A percentile compares a stretch with the other conserved stretches of the same genome.
Conservation (phyloP, 2,797 vertebrate species). For the Triplophysa bombifrons region DNA sequence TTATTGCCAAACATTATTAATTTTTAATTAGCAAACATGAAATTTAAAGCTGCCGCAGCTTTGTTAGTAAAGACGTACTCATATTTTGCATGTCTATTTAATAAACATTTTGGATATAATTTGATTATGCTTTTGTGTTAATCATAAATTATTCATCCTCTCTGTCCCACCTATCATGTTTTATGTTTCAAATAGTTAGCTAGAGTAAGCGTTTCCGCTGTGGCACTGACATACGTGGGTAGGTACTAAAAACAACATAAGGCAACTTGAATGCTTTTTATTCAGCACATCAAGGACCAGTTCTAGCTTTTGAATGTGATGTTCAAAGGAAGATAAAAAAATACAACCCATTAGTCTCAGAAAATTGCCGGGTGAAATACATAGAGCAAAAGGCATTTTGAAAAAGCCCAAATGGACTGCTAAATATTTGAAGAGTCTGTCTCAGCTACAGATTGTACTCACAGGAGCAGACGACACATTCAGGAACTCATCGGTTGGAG, state of each 20-base stretch:
- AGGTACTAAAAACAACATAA: background rate
- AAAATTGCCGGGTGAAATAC: background rate
- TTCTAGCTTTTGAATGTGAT: background rate
- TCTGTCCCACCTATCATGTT: background rate
- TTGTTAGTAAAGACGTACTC: background rate
- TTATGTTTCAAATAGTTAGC: background rate
- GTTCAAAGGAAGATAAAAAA: background rate
- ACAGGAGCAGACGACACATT: background rate
- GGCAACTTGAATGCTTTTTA: background rate
- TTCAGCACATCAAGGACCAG: background rate
- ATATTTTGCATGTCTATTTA: background rate
- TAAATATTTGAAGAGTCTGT: conserved; percentile 5
- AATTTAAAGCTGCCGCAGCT: background rate
- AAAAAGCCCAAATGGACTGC: background rate
- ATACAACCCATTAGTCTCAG: background rate
- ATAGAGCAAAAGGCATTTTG: background rate
- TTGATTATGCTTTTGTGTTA: background rate
- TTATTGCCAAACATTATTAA: too few relatives aligned
- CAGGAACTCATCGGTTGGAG: background rate
- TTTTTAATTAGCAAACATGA: background rate
- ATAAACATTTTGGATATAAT: background rate
- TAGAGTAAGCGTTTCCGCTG: background rate
- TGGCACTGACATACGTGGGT: background rate
- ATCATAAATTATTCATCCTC: background rate
- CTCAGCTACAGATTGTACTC: background rate